Percentiles rank a stretch among this genome's conserved stretches.
These are phyloP conservation scores for Lepidostoma basale DNA, from an alignment of 1,140 invertebrate species.

Conservation along the genomic window DNA sequence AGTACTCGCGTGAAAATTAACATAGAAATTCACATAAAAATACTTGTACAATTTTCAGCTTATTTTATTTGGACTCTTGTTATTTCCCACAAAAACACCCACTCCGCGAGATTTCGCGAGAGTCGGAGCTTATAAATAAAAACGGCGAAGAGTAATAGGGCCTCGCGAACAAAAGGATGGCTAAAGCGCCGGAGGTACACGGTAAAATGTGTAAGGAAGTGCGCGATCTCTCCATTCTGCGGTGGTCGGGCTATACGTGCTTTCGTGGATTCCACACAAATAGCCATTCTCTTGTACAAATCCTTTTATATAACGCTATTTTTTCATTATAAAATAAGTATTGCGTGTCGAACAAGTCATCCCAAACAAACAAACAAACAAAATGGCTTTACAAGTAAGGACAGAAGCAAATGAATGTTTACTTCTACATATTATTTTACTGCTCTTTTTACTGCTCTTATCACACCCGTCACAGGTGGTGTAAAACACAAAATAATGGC, in stretches of 20 bases:
- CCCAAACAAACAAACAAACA: no score
- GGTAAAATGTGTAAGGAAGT: not conserved
- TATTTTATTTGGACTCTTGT: not conserved
- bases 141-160: constrained; percentile 7
- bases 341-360: no score
- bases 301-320: no score
- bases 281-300: no score
- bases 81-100: not conserved
- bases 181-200: not conserved
- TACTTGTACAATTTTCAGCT: not conserved
- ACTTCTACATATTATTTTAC: no score
- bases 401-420: no score
- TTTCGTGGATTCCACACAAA: not conserved
- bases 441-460: no score
- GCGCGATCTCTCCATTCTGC: not conserved
- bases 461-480: no score
- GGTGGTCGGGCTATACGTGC: not conserved
- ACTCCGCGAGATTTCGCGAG: not conserved
- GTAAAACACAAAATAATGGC: no score
- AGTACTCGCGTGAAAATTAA: constrained; percentile 9
- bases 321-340: no score
- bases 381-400: no score
- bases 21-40: not conserved
- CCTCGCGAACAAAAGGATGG: not conserved
- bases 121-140: constrained; percentile 20